phyloP scores from a whole-genome alignment of 2,113 vertebrate genomes.

The Microtus richardsoni region DNA sequence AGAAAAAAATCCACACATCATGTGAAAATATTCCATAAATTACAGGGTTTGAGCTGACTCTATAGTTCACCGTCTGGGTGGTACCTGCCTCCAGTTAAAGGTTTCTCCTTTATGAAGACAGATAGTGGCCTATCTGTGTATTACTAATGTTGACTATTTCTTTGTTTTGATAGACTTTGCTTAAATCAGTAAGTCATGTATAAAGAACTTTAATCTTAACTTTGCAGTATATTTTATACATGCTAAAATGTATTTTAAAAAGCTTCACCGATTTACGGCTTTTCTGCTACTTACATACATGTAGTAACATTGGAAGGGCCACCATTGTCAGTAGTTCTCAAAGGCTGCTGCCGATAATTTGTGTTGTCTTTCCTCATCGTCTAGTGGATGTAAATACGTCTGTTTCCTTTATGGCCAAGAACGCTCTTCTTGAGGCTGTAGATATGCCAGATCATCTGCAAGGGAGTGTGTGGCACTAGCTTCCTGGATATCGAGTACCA shows the following conservation, averaged over 20 bases:
- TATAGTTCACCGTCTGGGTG: slow-evolving; percentile 80
- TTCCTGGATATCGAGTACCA: neutral
- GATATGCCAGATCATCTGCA: slow-evolving; percentile 56
- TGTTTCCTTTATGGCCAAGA: slow-evolving; percentile 74
- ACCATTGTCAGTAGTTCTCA: slow-evolving; percentile 53
- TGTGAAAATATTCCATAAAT: slow-evolving; percentile 84
- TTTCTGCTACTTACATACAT: slow-evolving; percentile 76
- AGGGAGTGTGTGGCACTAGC: slow-evolving; percentile 17
- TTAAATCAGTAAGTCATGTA: slow-evolving; percentile 77
- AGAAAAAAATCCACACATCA: slow-evolving; percentile 69
- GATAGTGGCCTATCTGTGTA: slow-evolving; percentile 80
- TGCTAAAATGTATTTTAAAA: slow-evolving; percentile 81
- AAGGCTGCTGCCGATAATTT: slow-evolving; percentile 65
- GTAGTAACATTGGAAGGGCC: slow-evolving; percentile 76
- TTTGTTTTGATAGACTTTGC: slow-evolving; percentile 83
- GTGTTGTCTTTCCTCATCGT: slow-evolving; percentile 68
- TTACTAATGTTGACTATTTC: slow-evolving; percentile 82
- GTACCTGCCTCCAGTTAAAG: slow-evolving; percentile 79
- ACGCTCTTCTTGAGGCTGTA: slow-evolving; percentile 65
- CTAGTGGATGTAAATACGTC: slow-evolving; percentile 74
- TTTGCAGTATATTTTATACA: slow-evolving; percentile 83
- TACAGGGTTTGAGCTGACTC: slow-evolving; percentile 81
- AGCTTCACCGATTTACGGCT: slow-evolving; percentile 76
- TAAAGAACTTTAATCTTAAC: slow-evolving; percentile 81
- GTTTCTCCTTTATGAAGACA: slow-evolving; percentile 83